A percentile compares a stretch with the other conserved stretches of the same genome.
These are phyloP conservation scores for Mastomys natalensis DNA, from an alignment of 2,113 vertebrate species.

Conservation along the genomic window DNA sequence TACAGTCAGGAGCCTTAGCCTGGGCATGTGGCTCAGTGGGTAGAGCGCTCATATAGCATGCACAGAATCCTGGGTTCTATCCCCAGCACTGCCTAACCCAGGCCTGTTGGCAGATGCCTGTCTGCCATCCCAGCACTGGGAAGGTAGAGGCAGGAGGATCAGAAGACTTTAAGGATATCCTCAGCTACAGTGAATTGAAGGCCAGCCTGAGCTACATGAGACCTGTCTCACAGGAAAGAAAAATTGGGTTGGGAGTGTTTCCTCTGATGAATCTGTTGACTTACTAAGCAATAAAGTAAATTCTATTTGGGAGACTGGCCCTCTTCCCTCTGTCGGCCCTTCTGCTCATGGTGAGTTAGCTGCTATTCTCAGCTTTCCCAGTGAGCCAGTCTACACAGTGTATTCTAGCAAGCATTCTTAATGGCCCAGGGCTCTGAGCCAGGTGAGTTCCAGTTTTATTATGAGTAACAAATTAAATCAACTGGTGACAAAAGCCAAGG, in stretches of 20 bases:
- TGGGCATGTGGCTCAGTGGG: not conserved
- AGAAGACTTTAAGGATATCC: not conserved
- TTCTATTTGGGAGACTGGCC: not conserved
- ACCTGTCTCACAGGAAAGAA: not conserved
- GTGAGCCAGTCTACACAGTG: not conserved
- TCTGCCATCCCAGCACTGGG: not conserved
- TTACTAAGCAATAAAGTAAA: not conserved
- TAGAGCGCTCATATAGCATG: not conserved
- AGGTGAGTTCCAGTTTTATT: constrained; percentile 68
- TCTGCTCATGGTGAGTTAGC: not conserved
- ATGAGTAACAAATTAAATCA: constrained; percentile 78
- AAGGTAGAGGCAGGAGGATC: no score
- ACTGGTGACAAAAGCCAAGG: constrained; percentile 76
- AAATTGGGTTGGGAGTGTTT: not conserved
- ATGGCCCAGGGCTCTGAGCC: constrained; percentile 6
- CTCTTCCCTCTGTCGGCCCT: not conserved
- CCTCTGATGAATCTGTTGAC: not conserved
- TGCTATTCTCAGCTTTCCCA: not conserved
- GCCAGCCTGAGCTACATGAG: not conserved
- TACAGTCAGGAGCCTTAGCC: no score
- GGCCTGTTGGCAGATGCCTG: no score
- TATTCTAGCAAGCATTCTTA: not conserved
- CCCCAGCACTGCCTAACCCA: not conserved
- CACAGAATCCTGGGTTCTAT: not conserved
- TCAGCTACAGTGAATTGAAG: not conserved